A percentile compares a stretch with the other conserved stretches of the same genome.
Conservation (phyloP, 1,140 invertebrate species). For the Mesaphorura yosii region DNA sequence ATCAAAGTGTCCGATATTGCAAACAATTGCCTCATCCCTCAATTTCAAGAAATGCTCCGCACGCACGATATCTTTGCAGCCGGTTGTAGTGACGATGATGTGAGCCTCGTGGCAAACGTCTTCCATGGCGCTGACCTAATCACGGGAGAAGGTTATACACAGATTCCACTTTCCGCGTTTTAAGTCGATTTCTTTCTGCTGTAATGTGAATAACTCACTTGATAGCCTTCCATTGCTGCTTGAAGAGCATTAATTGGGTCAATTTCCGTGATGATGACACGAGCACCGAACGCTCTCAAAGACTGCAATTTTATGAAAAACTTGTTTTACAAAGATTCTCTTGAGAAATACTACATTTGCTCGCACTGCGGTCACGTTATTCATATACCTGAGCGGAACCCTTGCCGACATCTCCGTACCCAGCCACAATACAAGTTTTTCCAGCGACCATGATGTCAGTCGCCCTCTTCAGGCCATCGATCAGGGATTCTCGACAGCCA, state of each 20-base stretch:
- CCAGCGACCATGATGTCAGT: constrained; percentile 98
- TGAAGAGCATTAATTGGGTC: constrained; percentile 99
- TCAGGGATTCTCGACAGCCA: constrained; percentile 92
- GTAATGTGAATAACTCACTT: constrained; percentile 40
- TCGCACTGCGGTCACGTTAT: background rate
- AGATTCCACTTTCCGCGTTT: background rate
- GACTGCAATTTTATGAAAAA: constrained; percentile 41
- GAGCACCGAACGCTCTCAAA: constrained; percentile 82
- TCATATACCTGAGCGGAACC: constrained; percentile 68
- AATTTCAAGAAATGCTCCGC: constrained; percentile 81
- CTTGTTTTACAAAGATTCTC: background rate
- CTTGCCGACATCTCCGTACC: constrained; percentile 99
- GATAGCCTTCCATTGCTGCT: constrained; percentile 95
- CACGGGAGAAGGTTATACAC: background rate
- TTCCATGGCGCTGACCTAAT: constrained; percentile 89
- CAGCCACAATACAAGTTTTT: constrained; percentile 93
- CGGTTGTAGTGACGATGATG: constrained; percentile 96
- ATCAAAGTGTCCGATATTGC: constrained; percentile 99
- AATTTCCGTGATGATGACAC: constrained; percentile 95
- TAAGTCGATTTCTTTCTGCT: constrained; percentile 3
- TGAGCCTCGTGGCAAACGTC: constrained; percentile 82
- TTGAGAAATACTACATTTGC: background rate
- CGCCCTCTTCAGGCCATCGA: constrained; percentile 97
- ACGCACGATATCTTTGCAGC: constrained; percentile 87
- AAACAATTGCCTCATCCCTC: constrained; percentile 94